Evolutionary conservation across 2,113 vertebrate species (phyloP).

Genomic region (Tyrannus savana): DNA sequence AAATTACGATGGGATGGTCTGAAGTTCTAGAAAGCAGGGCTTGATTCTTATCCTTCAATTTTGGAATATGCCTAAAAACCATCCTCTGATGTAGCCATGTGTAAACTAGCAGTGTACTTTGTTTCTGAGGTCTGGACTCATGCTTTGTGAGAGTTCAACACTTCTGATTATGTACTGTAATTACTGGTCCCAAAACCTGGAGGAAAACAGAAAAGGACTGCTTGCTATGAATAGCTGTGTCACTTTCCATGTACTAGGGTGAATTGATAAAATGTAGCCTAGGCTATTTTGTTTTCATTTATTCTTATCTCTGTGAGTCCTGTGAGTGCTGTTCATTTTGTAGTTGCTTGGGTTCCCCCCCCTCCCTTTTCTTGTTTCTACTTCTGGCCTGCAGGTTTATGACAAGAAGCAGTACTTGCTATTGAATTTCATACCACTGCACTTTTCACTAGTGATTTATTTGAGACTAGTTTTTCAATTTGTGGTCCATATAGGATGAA

Average conservation of each 20-base stretch:
- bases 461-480: not conserved
- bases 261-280: not conserved
- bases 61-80: not conserved
- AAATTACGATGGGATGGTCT: not conserved
- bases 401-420: not conserved
- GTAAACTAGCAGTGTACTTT: not conserved
- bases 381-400: not conserved
- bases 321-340: not conserved
- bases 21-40: not conserved
- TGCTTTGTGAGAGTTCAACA: not conserved
- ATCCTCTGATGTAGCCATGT: not conserved
- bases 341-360: not conserved
- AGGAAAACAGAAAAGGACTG: not conserved
- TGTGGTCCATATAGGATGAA: not conserved
- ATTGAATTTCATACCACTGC: not conserved
- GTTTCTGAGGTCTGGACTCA: not conserved
- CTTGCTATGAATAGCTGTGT: not conserved
- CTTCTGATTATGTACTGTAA: not conserved
- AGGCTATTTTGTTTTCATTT: not conserved
- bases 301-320: not conserved
- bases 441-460: not conserved
- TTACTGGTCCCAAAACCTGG: not conserved
- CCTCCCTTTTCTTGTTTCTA: not conserved
- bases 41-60: not conserved
- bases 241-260: not conserved